These are phyloP conservation scores for Noctua pronuba DNA, from an alignment of 2,888 invertebrate genomes.

Conservation along the genomic window DNA sequence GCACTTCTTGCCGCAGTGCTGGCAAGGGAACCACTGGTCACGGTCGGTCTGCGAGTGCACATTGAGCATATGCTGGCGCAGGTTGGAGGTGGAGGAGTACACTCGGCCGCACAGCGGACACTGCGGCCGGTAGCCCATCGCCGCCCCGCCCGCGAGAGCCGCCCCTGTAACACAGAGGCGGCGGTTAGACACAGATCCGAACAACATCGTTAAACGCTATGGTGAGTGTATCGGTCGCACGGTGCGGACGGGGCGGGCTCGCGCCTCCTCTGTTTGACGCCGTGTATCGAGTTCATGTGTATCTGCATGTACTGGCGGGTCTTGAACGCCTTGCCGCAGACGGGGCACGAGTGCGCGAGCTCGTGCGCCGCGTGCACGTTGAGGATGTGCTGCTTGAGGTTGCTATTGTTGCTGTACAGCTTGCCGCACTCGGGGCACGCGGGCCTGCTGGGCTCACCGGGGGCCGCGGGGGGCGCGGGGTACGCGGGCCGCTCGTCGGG, in stretches of 20 bases:
- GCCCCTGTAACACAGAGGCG: slow-evolving; percentile 93
- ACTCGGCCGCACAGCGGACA: slow-evolving; percentile 93
- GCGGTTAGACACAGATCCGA: slow-evolving; percentile 86
- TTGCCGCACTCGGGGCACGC: slow-evolving; percentile 93
- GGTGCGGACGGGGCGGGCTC: slow-evolving; percentile 82
- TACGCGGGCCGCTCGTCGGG: slow-evolving; percentile 60
- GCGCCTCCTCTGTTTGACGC: slow-evolving; percentile 91
- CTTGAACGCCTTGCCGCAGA: slow-evolving; percentile 92
- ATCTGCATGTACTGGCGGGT: slow-evolving; percentile 93
- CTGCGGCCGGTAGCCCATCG: slow-evolving; percentile 91
- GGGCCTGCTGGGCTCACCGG: slow-evolving; percentile 88
- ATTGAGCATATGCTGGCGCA: slow-evolving; percentile 94
- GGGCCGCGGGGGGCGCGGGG: slow-evolving; percentile 59
- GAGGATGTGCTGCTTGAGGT: slow-evolving; percentile 93
- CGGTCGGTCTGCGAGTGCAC: slow-evolving; percentile 93
- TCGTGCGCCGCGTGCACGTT: slow-evolving; percentile 92
- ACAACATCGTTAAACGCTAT: slow-evolving; percentile 82
- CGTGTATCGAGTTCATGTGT: slow-evolving; percentile 92
- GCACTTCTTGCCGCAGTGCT: slow-evolving; percentile 94
- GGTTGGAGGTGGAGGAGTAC: slow-evolving; percentile 94
- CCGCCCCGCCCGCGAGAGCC: slow-evolving; percentile 91
- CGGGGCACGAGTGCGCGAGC: slow-evolving; percentile 91
- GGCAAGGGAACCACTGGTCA: slow-evolving; percentile 93
- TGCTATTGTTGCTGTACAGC: slow-evolving; percentile 92
- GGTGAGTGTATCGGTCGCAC: slow-evolving; percentile 83